Percentiles rank a stretch among this genome's conserved stretches.
phyloP scores from a whole-genome alignment of 2,888 invertebrate genomes.

The Acronicta alni region DNA sequence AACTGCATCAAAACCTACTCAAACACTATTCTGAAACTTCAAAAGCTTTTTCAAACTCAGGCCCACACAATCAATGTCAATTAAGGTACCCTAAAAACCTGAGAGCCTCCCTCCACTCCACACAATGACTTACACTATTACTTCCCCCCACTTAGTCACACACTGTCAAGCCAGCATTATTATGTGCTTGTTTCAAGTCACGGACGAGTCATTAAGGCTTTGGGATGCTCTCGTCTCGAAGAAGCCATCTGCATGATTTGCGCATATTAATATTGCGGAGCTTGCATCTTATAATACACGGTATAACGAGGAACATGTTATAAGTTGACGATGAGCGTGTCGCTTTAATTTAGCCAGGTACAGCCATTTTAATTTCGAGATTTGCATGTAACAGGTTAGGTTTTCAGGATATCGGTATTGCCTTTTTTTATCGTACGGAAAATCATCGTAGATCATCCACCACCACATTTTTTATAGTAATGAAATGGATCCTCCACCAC shows the following conservation, averaged over 20 bases:
- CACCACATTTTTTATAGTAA: too few relatives aligned
- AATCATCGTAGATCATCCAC: too few relatives aligned
- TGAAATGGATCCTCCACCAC: too few relatives aligned
- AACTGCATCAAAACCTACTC: too few relatives aligned
- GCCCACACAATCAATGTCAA: background rate
- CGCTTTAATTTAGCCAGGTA: slow-evolving; percentile 49
- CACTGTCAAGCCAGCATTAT: slow-evolving; percentile 56
- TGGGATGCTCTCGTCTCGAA: slow-evolving; percentile 65
- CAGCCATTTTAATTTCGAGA: slow-evolving; percentile 44
- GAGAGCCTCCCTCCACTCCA: slow-evolving; percentile 10
- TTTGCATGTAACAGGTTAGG: slow-evolving; percentile 48
- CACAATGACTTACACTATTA: slow-evolving; percentile 41
- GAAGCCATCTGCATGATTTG: slow-evolving; percentile 80
- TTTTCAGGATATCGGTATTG: slow-evolving; percentile 27
- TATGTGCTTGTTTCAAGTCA: slow-evolving; percentile 57
- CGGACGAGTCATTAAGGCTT: slow-evolving; percentile 68
- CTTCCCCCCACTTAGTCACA: slow-evolving; percentile 48
- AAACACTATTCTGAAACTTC: too few relatives aligned
- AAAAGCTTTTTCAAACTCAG: slow-evolving; percentile 5
- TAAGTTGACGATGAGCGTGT: slow-evolving; percentile 51
- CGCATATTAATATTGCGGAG: slow-evolving; percentile 78
- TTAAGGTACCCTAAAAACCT: slow-evolving; percentile 20
- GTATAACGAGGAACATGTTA: slow-evolving; percentile 49
- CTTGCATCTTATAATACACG: slow-evolving; percentile 54
- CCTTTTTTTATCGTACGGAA: too few relatives aligned